Percentiles rank a stretch among this genome's conserved stretches.
Conservation (phyloP, 2,888 invertebrate genomes). For the Phyllotreta cruciferae region DNA sequence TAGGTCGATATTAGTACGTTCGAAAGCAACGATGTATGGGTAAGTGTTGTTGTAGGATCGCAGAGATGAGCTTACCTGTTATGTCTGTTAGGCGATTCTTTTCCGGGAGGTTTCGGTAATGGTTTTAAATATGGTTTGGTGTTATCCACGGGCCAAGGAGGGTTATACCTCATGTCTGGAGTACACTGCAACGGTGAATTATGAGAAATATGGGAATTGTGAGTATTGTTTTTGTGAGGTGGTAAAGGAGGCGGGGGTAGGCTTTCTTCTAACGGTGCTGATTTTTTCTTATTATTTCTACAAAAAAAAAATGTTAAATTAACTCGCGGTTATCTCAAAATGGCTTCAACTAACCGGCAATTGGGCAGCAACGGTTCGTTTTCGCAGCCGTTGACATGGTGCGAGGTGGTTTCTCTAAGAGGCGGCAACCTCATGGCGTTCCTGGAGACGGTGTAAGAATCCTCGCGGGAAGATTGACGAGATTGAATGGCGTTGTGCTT, state of each 20-base stretch:
- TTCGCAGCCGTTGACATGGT: constrained; percentile 62
- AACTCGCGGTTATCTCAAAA: not conserved
- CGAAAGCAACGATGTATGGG: not conserved
- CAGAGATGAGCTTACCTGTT: constrained; percentile 41
- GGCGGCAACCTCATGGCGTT: constrained; percentile 63
- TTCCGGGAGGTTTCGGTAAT: constrained; percentile 65
- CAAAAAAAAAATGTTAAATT: constrained; percentile 5
- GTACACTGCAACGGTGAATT: constrained; percentile 41
- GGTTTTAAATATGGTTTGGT: constrained; percentile 66
- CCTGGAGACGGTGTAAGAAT: constrained; percentile 49
- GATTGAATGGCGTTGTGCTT: constrained; percentile 58
- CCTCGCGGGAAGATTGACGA: constrained; percentile 53
- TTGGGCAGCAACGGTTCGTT: constrained; percentile 65
- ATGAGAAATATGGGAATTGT: constrained; percentile 15
- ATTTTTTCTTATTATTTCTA: constrained; percentile 59
- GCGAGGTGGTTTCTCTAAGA: constrained; percentile 59
- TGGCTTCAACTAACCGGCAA: constrained; percentile 20
- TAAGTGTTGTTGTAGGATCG: not conserved
- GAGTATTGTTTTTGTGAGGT: constrained; percentile 61
- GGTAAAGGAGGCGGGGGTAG: constrained; percentile 69
- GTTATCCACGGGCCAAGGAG: constrained; percentile 66
- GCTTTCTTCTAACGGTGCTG: constrained; percentile 61
- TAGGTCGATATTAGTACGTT: not conserved
- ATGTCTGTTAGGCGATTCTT: constrained; percentile 57
- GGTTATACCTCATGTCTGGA: constrained; percentile 61